phyloP scores from a whole-genome alignment of 2,888 invertebrate genomes.

The Ectropis crepuscularia region DNA sequence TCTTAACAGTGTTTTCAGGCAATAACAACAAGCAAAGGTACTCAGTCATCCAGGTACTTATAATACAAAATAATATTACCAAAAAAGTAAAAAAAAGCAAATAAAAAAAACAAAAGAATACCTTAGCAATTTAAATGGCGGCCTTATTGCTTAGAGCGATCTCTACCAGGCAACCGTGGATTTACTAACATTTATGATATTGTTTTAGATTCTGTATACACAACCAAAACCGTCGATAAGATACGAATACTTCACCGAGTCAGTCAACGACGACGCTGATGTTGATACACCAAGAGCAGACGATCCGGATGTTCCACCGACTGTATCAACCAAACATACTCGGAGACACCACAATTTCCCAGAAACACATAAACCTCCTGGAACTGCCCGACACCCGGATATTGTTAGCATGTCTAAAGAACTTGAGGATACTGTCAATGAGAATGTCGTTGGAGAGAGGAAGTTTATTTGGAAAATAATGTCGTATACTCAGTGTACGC shows the following conservation, averaged over 20 bases:
- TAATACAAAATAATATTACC: no score
- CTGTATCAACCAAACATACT: constrained; percentile 63
- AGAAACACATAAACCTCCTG: constrained; percentile 54
- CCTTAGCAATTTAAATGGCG: no score
- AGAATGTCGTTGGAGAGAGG: constrained; percentile 73
- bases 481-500: constrained; percentile 91
- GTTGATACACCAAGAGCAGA: constrained; percentile 59
- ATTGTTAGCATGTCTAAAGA: constrained; percentile 54
- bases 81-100: no score
- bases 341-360: constrained; percentile 66
- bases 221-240: constrained; percentile 94
- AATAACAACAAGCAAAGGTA: no score
- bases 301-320: constrained; percentile 52
- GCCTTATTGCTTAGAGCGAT: no score
- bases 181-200: background rate
- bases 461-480: constrained; percentile 91
- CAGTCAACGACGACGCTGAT: constrained; percentile 75
- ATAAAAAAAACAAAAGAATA: no score
- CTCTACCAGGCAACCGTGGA: no score
- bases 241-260: constrained; percentile 94
- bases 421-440: constrained; percentile 56
- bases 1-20: no score
- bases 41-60: no score
- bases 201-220: constrained; percentile 90
- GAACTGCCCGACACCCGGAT: constrained; percentile 53